phyloP scores from a whole-genome alignment of 1,140 invertebrate genomes.

The Drosophila ironensis region DNA sequence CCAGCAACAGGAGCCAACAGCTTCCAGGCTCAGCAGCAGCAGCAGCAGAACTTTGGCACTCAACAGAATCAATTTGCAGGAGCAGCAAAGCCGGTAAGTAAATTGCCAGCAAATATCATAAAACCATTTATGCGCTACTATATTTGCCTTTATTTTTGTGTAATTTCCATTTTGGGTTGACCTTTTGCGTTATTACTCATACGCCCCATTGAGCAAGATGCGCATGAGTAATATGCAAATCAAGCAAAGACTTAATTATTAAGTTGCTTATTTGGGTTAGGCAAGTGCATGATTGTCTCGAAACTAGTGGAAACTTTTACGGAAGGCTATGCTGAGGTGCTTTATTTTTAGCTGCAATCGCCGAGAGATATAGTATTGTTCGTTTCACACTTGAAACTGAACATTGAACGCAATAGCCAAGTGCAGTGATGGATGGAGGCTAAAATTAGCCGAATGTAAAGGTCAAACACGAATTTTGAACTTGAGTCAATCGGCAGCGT shows the following conservation, averaged over 20 bases:
- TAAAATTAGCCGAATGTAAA: constrained; percentile 57
- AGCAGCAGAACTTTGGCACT: constrained; percentile 51
- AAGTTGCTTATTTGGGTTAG: too few species aligned
- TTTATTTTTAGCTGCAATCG: constrained; percentile 53
- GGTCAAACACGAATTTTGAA: constrained; percentile 78
- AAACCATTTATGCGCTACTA: neutral
- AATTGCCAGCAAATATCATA: neutral
- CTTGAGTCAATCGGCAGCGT: constrained; percentile 41
- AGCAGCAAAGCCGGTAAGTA: constrained; percentile 68
- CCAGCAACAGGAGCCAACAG: constrained; percentile 43
- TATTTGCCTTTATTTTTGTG: neutral
- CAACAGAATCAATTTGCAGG: constrained; percentile 61
- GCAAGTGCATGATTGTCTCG: too few species aligned
- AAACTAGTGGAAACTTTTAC: constrained; percentile 5
- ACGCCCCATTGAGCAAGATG: constrained; percentile 1
- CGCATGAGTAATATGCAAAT: constrained; percentile 42
- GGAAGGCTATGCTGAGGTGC: constrained; percentile 27
- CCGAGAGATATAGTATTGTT: constrained; percentile 17
- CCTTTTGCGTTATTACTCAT: constrained; percentile 34
- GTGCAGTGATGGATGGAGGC: constrained; percentile 19
- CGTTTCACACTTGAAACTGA: constrained; percentile 20
- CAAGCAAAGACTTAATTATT: too few species aligned
- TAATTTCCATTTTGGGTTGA: constrained; percentile 14
- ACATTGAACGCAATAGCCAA: constrained; percentile 63
- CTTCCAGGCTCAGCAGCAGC: constrained; percentile 45